Conservation (phyloP, 2,113 vertebrate species). For the Menidia beryllina region DNA sequence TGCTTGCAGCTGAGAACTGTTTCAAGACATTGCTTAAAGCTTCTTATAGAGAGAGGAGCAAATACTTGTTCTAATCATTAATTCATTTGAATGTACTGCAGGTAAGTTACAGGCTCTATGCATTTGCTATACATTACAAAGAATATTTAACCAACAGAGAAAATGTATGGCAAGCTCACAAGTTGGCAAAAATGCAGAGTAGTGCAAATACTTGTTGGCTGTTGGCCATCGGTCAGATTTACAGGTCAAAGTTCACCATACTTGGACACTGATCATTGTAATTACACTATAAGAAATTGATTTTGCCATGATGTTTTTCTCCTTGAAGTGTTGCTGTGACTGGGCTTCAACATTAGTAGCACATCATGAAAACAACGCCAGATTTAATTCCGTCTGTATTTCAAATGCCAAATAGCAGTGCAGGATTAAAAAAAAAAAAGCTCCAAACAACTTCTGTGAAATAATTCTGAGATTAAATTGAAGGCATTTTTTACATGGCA, state of each 20-base stretch:
- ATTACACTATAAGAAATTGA: background rate
- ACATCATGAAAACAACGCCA: background rate
- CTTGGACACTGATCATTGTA: background rate
- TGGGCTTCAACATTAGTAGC: background rate
- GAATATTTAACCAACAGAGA: too few relatives aligned
- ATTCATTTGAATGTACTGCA: too few relatives aligned
- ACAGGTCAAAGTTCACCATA: background rate
- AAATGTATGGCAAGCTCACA: background rate
- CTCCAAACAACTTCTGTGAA: background rate
- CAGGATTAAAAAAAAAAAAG: constrained; percentile 1
- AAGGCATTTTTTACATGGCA: background rate
- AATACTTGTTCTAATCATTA: too few relatives aligned
- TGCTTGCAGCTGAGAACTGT: too few relatives aligned
- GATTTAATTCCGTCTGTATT: background rate
- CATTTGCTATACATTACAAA: too few relatives aligned
- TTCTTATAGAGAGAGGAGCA: too few relatives aligned
- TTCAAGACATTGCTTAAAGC: too few relatives aligned
- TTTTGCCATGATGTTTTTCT: background rate
- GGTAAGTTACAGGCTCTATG: too few relatives aligned
- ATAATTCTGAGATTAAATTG: constrained; percentile 1
- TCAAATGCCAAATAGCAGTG: background rate
- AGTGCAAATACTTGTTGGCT: background rate
- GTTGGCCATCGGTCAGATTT: background rate
- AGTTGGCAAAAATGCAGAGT: too few relatives aligned
- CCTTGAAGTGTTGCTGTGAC: background rate